Conservation (phyloP, 2,113 vertebrate species). For the Dromas ardeola region DNA sequence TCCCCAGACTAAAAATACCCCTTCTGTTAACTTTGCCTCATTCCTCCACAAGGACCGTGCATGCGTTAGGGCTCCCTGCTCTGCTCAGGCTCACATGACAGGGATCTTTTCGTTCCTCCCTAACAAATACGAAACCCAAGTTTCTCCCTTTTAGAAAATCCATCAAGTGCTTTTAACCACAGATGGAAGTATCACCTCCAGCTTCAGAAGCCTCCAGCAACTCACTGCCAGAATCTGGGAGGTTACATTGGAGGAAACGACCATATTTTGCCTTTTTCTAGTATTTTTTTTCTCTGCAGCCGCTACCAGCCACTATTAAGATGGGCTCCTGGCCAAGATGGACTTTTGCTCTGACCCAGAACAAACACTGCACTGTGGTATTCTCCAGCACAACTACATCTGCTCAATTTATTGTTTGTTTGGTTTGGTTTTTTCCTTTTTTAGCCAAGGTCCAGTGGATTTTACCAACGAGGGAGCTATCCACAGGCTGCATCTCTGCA, state of each 20-base stretch:
- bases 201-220: not conserved
- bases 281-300: not conserved
- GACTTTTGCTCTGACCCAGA: not conserved
- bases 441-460: not conserved
- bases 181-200: accelerated
- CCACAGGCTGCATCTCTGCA: not conserved
- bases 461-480: not conserved
- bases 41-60: not conserved
- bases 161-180: not conserved
- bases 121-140: not conserved
- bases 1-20: not conserved
- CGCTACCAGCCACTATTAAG: not conserved
- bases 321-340: not conserved
- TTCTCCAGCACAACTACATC: not conserved
- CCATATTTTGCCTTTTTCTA: not conserved
- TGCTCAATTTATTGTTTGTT: not conserved
- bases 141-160: not conserved
- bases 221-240: not conserved
- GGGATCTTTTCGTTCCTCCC: too few species aligned
- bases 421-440: not conserved
- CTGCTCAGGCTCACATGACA: not conserved
- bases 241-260: not conserved
- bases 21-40: not conserved
- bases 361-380: accelerated
- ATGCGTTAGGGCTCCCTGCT: accelerated